Conservation (phyloP, 92 coral and sea anemone genomes). For the Siderastrea siderea region DNA sequence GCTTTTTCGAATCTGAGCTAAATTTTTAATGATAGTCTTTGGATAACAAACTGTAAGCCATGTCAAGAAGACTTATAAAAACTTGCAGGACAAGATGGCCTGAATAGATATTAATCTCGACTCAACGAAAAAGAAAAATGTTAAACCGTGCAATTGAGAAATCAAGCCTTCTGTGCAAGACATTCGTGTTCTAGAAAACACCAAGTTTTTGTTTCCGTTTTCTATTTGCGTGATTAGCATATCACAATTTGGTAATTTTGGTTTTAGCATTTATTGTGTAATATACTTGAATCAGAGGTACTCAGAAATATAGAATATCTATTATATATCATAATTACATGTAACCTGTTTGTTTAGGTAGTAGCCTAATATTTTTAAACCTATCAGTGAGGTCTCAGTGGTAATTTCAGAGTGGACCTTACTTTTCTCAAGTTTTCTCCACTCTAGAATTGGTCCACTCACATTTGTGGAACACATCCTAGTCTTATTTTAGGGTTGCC, state of each 20-base stretch:
- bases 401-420: background rate
- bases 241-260: background rate
- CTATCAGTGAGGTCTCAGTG: background rate
- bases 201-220: too few species aligned
- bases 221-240: background rate
- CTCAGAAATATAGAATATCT: background rate
- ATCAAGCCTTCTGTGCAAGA: background rate
- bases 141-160: background rate
- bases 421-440: too few species aligned
- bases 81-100: background rate
- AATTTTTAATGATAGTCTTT: background rate
- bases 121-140: background rate
- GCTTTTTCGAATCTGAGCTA: background rate
- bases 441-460: background rate
- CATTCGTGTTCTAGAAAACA: background rate
- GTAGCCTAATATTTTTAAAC: background rate
- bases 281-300: slow-evolving; percentile 24
- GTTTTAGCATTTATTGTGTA: slow-evolving; percentile 19
- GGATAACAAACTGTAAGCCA: background rate
- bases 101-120: background rate
- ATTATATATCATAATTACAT: background rate
- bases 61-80: background rate
- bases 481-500: too few species aligned
- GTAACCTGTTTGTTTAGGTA: slow-evolving; percentile 13
- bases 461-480: background rate